Conservation (phyloP, 2,888 invertebrate species). For the Muschampia staudingeri region DNA sequence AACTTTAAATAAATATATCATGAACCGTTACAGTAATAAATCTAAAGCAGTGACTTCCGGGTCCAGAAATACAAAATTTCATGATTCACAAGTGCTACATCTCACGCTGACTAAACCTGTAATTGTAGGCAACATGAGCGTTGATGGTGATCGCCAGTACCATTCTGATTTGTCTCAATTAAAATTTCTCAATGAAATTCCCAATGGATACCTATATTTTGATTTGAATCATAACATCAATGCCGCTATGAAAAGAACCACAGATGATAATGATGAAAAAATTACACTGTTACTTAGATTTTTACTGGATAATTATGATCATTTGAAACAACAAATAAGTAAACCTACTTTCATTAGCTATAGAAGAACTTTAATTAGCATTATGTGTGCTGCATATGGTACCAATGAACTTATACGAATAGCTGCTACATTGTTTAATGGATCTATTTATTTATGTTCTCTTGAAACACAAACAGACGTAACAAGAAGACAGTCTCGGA, state of each 20-base stretch:
- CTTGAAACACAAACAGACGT: slow-evolving; percentile 67
- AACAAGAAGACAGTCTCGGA: slow-evolving; percentile 55
- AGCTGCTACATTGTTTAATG: slow-evolving; percentile 70
- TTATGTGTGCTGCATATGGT: slow-evolving; percentile 71
- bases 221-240: slow-evolving; percentile 73
- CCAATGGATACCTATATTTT: slow-evolving; percentile 59
- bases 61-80: neutral
- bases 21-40: neutral
- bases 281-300: slow-evolving; percentile 71
- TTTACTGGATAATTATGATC: slow-evolving; percentile 65
- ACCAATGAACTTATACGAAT: slow-evolving; percentile 64
- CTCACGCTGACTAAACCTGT: slow-evolving; percentile 48
- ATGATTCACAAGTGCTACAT: neutral
- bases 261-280: slow-evolving; percentile 72
- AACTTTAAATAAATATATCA: neutral
- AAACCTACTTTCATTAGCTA: slow-evolving; percentile 70
- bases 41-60: neutral
- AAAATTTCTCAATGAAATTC: slow-evolving; percentile 70
- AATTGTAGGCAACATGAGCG: slow-evolving; percentile 73
- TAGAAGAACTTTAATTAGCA: slow-evolving; percentile 73
- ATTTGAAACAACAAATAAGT: slow-evolving; percentile 45
- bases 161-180: slow-evolving; percentile 71
- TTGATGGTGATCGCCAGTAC: slow-evolving; percentile 71
- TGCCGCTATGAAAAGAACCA: slow-evolving; percentile 71
- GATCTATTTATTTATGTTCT: slow-evolving; percentile 72